Conservation (phyloP, 2,797 vertebrate species). For the Eulemur albifrons region DNA sequence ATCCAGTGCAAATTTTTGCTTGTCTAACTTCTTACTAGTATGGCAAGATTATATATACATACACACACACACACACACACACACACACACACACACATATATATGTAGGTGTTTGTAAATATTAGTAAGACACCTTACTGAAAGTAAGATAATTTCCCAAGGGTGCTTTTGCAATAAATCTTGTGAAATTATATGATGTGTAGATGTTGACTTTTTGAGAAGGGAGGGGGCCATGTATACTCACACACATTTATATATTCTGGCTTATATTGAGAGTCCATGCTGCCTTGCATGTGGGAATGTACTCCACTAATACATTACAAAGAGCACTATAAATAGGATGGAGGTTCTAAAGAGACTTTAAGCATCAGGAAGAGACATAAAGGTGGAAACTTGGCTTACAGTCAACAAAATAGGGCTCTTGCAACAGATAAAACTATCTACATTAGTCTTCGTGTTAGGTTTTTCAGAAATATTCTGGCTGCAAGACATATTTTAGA, state of each 20-base stretch:
- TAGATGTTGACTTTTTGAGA: not conserved
- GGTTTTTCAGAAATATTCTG: not conserved
- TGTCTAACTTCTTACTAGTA: not conserved
- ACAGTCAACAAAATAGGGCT: not conserved
- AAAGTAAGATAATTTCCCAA: not conserved
- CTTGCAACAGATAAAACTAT: not conserved
- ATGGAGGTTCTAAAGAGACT: not conserved
- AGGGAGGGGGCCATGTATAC: not conserved
- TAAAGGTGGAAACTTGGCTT: not conserved
- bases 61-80: too few relatives aligned
- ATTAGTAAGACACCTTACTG: not conserved
- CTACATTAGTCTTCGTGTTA: not conserved
- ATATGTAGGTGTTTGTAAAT: not conserved
- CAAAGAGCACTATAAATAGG: not conserved
- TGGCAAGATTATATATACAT: too few relatives aligned
- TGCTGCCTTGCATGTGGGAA: not conserved
- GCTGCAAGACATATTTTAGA: not conserved
- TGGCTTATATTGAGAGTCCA: not conserved
- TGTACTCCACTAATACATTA: not conserved
- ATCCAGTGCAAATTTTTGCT: not conserved
- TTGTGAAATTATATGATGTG: not conserved
- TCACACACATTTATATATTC: not conserved
- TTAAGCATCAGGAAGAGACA: not conserved
- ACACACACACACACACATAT: too few relatives aligned
- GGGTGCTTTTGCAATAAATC: not conserved